Evolutionary conservation across 1,140 invertebrate genomes (phyloP).

Genomic region (Yoshiicerus persimilis): DNA sequence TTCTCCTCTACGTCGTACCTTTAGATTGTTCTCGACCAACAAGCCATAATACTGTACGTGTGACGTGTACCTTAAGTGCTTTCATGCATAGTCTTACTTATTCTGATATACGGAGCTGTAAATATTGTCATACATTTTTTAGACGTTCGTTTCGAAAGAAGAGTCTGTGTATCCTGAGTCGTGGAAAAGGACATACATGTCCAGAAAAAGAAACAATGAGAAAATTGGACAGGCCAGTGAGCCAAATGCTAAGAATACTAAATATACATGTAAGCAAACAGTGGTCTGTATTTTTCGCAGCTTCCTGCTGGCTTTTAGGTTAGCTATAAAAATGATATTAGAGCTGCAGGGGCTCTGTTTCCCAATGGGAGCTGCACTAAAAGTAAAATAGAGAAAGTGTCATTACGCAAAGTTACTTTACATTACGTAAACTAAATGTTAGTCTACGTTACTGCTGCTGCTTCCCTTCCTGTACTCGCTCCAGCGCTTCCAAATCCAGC

Average conservation of each 20-base stretch:
- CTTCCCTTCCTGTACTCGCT: neutral
- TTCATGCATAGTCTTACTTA: no score
- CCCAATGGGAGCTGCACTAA: neutral
- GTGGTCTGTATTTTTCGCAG: neutral
- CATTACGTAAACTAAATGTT: neutral
- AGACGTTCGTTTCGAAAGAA: neutral
- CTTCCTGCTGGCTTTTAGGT: neutral
- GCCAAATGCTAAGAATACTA: neutral
- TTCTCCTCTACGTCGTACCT: no score
- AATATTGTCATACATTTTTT: neutral
- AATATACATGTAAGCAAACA: neutral
- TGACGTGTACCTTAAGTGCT: no score
- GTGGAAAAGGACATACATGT: no score
- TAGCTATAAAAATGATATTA: neutral
- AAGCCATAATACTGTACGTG: no score
- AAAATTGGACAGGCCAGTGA: neutral
- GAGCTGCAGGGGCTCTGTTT: neutral
- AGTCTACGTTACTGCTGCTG: neutral
- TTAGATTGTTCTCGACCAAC: no score
- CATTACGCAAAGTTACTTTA: neutral
- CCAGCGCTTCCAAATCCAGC: neutral
- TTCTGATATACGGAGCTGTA: no score
- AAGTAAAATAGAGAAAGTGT: neutral
- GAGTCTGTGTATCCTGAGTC: no score
- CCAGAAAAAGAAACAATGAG: no score